Evolutionary conservation across 2,113 vertebrate species (phyloP).

Genomic region (Melanerpes aurifrons): DNA sequence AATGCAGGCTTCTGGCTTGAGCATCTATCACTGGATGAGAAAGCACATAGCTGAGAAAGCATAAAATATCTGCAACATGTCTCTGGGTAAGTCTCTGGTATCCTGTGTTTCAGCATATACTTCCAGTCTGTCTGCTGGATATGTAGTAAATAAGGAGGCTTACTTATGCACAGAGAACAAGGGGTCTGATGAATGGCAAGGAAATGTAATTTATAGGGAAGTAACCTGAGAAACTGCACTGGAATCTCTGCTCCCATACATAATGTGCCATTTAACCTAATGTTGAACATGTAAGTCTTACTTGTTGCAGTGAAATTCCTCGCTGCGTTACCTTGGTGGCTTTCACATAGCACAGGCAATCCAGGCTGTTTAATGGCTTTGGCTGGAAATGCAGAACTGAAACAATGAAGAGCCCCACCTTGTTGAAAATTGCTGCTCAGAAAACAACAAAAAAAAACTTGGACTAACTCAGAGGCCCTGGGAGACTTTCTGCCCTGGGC

Average conservation of each 20-base stretch:
- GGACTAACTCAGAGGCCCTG: background rate
- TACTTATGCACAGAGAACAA: background rate
- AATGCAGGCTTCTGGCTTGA: background rate
- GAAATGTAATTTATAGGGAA: background rate
- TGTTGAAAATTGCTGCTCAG: background rate
- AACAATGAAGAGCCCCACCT: background rate
- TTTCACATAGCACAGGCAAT: background rate
- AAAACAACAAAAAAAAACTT: background rate
- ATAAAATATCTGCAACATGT: background rate
- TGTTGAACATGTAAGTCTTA: background rate
- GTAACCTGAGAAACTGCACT: background rate
- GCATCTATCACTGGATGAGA: background rate
- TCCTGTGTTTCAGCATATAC: background rate
- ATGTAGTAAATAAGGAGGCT: background rate
- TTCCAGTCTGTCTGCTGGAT: background rate
- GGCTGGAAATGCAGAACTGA: background rate
- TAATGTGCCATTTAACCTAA: background rate
- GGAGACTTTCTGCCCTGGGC: background rate
- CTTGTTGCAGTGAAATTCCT: background rate
- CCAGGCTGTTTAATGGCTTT: background rate
- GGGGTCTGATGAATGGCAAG: background rate
- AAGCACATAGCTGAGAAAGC: background rate
- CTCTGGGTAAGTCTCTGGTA: background rate
- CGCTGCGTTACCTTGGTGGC: background rate
- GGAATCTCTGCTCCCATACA: background rate